phyloP scores from a whole-genome alignment of 2,113 vertebrate species.

The Sinocyclocheilus anophthalmus region DNA sequence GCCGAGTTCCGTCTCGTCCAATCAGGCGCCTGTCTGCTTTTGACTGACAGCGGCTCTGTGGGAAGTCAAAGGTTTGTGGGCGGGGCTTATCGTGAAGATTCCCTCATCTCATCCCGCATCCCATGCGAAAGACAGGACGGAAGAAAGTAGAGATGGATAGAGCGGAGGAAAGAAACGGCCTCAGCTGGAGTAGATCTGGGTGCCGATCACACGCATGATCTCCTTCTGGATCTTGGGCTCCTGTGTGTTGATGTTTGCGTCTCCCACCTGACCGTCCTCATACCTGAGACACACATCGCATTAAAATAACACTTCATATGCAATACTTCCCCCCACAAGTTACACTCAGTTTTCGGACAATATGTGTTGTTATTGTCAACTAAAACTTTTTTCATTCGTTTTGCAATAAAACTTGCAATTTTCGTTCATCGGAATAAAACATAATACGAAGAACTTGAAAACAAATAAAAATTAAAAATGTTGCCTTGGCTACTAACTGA shows the following conservation, averaged over 20 bases:
- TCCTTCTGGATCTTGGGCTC: slow-evolving; percentile 99
- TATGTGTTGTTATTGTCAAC: no score
- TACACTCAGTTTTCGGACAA: no score
- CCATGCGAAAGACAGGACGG: not conserved
- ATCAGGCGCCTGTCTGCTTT: not conserved
- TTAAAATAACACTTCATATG: not conserved
- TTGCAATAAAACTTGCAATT: no score
- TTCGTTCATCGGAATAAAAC: no score
- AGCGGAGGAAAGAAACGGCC: slow-evolving; percentile 11
- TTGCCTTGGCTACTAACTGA: no score
- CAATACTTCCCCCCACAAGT: no score
- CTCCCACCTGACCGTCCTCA: slow-evolving; percentile 97
- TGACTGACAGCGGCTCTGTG: slow-evolving; percentile 15
- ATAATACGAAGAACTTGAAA: no score
- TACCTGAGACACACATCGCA: slow-evolving; percentile 78
- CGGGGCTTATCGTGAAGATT: not conserved
- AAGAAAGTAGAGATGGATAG: slow-evolving; percentile 49
- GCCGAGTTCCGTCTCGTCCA: not conserved
- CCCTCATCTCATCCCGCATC: not conserved
- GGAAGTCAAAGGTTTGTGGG: not conserved
- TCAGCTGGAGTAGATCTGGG: slow-evolving; percentile 98
- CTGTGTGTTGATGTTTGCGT: slow-evolving; percentile 99
- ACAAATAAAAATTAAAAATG: no score
- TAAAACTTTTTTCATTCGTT: no score
- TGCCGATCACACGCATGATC: slow-evolving; percentile 99